Conservation (phyloP, 2,113 vertebrate species). For the Ochotona curzoniae region DNA sequence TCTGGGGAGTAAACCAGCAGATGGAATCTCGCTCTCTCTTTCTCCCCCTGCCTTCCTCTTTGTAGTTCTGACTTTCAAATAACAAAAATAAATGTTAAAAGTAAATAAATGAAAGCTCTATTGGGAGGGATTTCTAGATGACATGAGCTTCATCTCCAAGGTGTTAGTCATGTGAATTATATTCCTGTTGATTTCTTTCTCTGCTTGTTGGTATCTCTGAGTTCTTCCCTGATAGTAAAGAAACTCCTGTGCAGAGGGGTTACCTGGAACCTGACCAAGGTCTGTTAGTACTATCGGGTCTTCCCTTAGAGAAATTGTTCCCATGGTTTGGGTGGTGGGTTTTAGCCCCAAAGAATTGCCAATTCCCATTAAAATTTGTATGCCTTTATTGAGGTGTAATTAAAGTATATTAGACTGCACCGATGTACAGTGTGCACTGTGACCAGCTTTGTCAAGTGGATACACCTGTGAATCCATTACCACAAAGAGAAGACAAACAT, state of each 20-base stretch:
- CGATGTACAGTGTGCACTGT: neutral
- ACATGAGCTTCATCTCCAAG: neutral
- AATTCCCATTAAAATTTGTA: neutral
- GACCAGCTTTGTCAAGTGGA: neutral
- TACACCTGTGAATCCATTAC: neutral
- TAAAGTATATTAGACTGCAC: neutral
- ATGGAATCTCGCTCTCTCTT: too few species aligned
- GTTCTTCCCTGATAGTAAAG: constrained; percentile 1
- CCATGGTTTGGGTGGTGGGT: constrained; percentile 6
- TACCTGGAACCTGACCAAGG: neutral
- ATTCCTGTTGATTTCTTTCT: neutral
- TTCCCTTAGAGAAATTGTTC: constrained; percentile 22
- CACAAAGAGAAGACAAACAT: neutral
- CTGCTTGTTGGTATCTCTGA: constrained; percentile 14
- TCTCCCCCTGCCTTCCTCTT: too few species aligned
- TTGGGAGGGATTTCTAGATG: neutral
- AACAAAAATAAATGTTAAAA: too few species aligned
- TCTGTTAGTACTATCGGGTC: neutral
- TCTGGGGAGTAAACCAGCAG: too few species aligned
- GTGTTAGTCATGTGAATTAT: constrained; percentile 10
- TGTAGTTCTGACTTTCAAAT: too few species aligned
- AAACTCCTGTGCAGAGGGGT: constrained; percentile 7
- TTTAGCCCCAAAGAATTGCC: neutral
- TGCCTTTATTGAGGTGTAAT: constrained; percentile 13
- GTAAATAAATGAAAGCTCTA: constrained; percentile 42